Conservation (phyloP, 2,888 invertebrate genomes). For the Brenthis hecate region DNA sequence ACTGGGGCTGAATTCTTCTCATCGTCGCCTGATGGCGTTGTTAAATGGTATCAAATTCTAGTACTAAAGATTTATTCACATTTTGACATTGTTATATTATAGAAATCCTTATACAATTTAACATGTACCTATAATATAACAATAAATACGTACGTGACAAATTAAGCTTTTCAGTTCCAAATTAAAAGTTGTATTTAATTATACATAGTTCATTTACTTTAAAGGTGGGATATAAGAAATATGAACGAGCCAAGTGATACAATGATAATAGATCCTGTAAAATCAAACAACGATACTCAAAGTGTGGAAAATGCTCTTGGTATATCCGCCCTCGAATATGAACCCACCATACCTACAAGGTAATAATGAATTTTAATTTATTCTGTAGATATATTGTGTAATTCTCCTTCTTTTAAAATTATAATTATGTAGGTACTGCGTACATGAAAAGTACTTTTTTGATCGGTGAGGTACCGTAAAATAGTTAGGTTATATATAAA, state of each 20-base stretch:
- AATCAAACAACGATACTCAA: slow-evolving; percentile 80
- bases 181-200: neutral
- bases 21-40: slow-evolving; percentile 95
- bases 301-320: slow-evolving; percentile 84
- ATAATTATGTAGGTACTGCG: no score
- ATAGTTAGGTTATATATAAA: no score
- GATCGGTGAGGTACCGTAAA: no score
- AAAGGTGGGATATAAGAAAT: slow-evolving; percentile 89
- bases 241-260: slow-evolving; percentile 85
- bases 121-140: no score
- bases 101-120: no score
- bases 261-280: slow-evolving; percentile 86
- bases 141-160: no score
- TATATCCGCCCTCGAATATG: slow-evolving; percentile 87
- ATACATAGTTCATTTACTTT: slow-evolving; percentile 9
- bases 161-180: neutral
- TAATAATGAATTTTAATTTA: slow-evolving; percentile 42
- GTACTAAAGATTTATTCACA: no score
- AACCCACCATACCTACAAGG: slow-evolving; percentile 89
- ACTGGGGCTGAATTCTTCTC: slow-evolving; percentile 97
- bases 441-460: no score
- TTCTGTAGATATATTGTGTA: neutral
- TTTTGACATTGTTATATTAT: no score
- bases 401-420: no score
- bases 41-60: slow-evolving; percentile 83